Conservation (phyloP, 2,888 invertebrate genomes). For the Parascotia fuliginaria region DNA sequence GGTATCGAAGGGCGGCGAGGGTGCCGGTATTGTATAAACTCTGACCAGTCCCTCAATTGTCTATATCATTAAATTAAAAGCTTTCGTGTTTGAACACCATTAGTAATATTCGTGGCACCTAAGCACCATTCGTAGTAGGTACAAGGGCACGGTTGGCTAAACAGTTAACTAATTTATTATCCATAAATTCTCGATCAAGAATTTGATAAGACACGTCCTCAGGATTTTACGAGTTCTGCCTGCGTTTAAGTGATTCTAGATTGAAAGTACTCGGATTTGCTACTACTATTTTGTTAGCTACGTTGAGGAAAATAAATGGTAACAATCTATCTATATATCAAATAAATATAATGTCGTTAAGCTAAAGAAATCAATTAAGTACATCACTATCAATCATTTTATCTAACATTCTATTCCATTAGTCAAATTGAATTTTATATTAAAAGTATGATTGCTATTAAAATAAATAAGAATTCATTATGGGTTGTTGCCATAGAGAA, state of each 20-base stretch:
- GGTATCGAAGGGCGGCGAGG: slow-evolving; percentile 39
- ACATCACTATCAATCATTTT: slow-evolving; percentile 8
- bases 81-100: slow-evolving; percentile 71
- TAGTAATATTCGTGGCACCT: slow-evolving; percentile 70
- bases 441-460: slow-evolving; percentile 10
- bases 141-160: slow-evolving; percentile 62
- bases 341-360: slow-evolving; percentile 17
- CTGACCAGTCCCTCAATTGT: slow-evolving; percentile 50
- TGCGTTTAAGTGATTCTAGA: slow-evolving; percentile 50
- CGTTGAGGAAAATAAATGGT: slow-evolving; percentile 16
- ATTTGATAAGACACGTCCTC: slow-evolving; percentile 70
- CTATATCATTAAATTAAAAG: slow-evolving; percentile 74
- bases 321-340: slow-evolving; percentile 12
- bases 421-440: slow-evolving; percentile 1
- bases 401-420: slow-evolving; percentile 9
- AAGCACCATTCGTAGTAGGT: slow-evolving; percentile 44
- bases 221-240: slow-evolving; percentile 55
- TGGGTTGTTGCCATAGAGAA: neutral
- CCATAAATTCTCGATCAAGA: slow-evolving; percentile 69
- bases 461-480: too few relatives aligned
- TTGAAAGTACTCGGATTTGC: slow-evolving; percentile 41
- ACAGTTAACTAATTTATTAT: slow-evolving; percentile 71
- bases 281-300: slow-evolving; percentile 24
- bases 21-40: slow-evolving; percentile 38
- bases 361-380: slow-evolving; percentile 15